Evolutionary conservation across 2,113 vertebrate species (phyloP), one percentile per base, ranked within the genome.

Genomic region (Oncorhynchus gorbuscha): DNA sequence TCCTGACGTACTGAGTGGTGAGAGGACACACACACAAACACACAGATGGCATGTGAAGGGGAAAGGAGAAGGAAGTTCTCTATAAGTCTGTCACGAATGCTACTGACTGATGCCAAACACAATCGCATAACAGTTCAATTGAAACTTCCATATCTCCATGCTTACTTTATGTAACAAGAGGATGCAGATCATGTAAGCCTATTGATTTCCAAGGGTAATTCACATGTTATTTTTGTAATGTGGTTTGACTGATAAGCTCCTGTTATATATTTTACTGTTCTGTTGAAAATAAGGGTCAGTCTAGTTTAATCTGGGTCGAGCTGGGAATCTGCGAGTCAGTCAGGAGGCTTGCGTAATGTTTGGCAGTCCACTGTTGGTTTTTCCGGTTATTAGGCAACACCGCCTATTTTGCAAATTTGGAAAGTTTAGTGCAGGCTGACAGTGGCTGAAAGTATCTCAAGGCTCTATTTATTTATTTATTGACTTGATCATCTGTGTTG

Each of bases 1-100:
- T 81, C 98, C 98, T 0, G 98, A 99, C 2, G 98, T 99, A 74
- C 94, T 99, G 72, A 99, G 98, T 0, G 96, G 98, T 99, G 90
- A 73, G 96, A 82, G 24, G 14, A 0, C 5, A 81, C 26, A 58
- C 5, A 81, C 26, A 58, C 16, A 58, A 16, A 58, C 20, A 24
- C 59, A 62, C n/a, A 45, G 39, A 45, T 45, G 39, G 39, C 8
- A 45, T 45, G 39, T 11, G 39, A 11, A 9, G 39, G 39, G 9
- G 39, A 45, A 45, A 45, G 39, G 39, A 39, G 39, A 9, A 9
- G 39, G 39, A 39, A 39, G 39, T 39, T 9, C 39, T 39, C 35
- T 39, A 2, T 39, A 8, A 9, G 39, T 45, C 39, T 14, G 51
- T 55, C 51, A 16, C 51, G 3, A 18, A 18, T 55, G 16, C 51